Base-by-base conservation (phyloP, 2,113 vertebrate genomes). In the Thinocorus orbignyianus region DNA sequence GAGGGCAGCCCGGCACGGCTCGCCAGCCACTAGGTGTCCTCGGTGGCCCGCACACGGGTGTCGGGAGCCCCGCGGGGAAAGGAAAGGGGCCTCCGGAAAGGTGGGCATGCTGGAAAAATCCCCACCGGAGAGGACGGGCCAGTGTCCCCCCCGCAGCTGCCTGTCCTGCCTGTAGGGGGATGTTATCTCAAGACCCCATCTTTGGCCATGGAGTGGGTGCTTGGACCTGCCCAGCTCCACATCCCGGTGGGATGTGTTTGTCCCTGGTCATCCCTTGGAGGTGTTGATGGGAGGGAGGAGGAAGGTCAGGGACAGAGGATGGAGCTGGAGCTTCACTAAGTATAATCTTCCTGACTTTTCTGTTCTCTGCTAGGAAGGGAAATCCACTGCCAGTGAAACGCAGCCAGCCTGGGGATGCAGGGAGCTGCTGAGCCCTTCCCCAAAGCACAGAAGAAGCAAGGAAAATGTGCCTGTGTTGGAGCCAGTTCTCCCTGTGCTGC, bases 21-120 rank as follows among this genome's bases (percentile, higher is more conserved):
- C 11, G 33, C 15, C 65, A 64, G 84, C 94, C 96, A 4, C 95
- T 96, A 97, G 96, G 44, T 95, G 96, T 96, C 96, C 95, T 66
- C 93, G 80, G 82, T 57, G 86, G 72, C 64, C 51, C 46, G 17
- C 76, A 64, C 90, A 95, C 60, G 42, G 37, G 41, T 62, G n/a
- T 6, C 17, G 4, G 58, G 58, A 31, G 37, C 69, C 28, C 51
- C 11, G 3, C 2, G 6, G 17, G 37, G 35, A 37, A 61, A 25
- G 2, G 7, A n/a, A 22, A 23, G 19, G 31, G 22, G 31, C 42
- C 25, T 41, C 22, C 35, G 10, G 4, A 41, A 61, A 25, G 2
- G 7, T 0, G 64, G 44, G 28, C 2, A 19, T 4, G 58, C 2
- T 49, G 86, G 52, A 44, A 81, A 81, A 73, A 73, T 2, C 51